A percentile compares a stretch with the other conserved stretches of the same genome.
These are phyloP conservation scores for Anas acuta DNA, from an alignment of 2,797 vertebrate species.

Conservation along the genomic window DNA sequence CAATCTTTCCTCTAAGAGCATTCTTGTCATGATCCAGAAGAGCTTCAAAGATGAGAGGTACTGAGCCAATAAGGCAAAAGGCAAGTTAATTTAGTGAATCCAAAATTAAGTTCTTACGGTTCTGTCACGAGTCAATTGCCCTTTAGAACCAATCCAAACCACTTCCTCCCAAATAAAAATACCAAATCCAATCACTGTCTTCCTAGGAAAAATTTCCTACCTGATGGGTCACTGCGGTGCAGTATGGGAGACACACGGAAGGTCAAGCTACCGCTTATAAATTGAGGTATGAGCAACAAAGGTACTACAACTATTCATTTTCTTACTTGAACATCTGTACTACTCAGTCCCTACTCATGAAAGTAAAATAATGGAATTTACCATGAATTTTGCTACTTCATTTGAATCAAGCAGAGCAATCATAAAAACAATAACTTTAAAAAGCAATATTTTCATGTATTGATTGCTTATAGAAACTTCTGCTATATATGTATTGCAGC, in stretches of 20 bases:
- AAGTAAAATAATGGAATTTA: not conserved
- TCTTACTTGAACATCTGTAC: not conserved
- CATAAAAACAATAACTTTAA: not conserved
- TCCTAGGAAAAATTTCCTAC: not conserved
- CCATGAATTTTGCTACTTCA: not conserved
- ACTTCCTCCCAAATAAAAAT: not conserved
- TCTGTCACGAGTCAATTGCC: not conserved
- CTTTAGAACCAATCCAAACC: not conserved
- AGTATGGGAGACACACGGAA: not conserved
- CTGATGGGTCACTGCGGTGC: not conserved
- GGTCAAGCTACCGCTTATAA: not conserved
- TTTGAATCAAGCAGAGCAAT: not conserved
- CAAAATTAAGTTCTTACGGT: not conserved
- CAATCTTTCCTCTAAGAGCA: not conserved
- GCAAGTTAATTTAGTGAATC: not conserved
- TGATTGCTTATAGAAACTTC: not conserved
- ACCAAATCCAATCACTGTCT: not conserved
- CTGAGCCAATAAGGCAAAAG: not conserved
- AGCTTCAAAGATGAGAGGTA: not conserved
- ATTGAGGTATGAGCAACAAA: not conserved
- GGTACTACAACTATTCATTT: not conserved
- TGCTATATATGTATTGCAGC: not conserved
- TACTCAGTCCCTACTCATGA: not conserved
- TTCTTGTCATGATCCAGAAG: not conserved
- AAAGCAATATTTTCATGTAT: not conserved